Evolutionary conservation across 2,888 invertebrate genomes (phyloP).

Genomic region (Petrophora chlorosata): DNA sequence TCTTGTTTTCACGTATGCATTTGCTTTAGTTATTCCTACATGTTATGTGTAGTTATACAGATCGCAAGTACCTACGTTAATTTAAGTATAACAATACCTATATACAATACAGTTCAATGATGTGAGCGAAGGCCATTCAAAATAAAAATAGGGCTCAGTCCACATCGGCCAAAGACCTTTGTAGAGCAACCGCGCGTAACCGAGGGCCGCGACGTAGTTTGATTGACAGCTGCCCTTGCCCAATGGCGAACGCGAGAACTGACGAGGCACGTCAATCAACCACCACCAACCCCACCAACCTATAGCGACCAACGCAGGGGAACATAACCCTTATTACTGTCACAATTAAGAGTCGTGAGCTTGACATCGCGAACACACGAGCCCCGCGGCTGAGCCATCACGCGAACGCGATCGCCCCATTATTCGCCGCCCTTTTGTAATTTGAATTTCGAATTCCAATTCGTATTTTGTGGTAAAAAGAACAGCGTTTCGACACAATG

Average conservation of each 20-base stretch:
- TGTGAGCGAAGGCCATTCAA: slow-evolving; percentile 14
- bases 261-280: slow-evolving; percentile 92
- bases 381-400: slow-evolving; percentile 65
- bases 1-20: slow-evolving; percentile 38
- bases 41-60: not conserved
- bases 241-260: slow-evolving; percentile 90
- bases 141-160: slow-evolving; percentile 32
- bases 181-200: slow-evolving; percentile 62
- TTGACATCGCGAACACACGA: slow-evolving; percentile 60
- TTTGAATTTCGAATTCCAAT: slow-evolving; percentile 84
- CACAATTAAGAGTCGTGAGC: slow-evolving; percentile 44
- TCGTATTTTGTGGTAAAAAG: slow-evolving; percentile 83
- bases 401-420: slow-evolving; percentile 82
- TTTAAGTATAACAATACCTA: no score
- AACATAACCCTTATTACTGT: slow-evolving; percentile 57
- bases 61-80: not conserved
- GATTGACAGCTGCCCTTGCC: slow-evolving; percentile 92
- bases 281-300: slow-evolving; percentile 59
- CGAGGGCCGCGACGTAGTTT: slow-evolving; percentile 78
- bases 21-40: not conserved
- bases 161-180: slow-evolving; percentile 44
- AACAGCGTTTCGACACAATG: slow-evolving; percentile 81
- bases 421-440: slow-evolving; percentile 83
- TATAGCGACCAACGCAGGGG: slow-evolving; percentile 46
- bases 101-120: slow-evolving; percentile 12